These are phyloP conservation scores for Pseudopodoces humilis DNA, from an alignment of 2,113 vertebrate genomes.

Conservation along the genomic window DNA sequence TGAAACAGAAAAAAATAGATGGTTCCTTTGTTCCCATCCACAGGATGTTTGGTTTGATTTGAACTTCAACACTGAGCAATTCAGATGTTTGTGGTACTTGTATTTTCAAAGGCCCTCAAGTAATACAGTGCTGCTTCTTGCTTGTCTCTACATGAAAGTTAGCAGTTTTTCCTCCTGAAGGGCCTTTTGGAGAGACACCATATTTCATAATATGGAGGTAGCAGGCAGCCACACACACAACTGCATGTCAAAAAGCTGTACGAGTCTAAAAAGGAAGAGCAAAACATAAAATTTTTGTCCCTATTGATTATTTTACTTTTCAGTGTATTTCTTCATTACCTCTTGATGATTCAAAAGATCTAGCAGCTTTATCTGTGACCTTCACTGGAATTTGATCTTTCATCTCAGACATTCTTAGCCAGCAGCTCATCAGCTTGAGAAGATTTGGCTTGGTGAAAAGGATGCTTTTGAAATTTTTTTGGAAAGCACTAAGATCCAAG, in stretches of 20 bases:
- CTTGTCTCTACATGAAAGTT: not conserved
- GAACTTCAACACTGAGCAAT: not conserved
- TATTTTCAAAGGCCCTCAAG: not conserved
- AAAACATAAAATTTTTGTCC: not conserved
- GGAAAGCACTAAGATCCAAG: not conserved
- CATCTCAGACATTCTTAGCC: not conserved
- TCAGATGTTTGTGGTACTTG: not conserved
- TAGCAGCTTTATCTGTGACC: not conserved
- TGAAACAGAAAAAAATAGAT: not conserved
- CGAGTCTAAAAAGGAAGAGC: not conserved
- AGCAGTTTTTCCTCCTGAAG: not conserved
- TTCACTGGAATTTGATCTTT: not conserved
- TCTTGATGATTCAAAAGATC: not conserved
- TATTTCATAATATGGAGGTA: not conserved
- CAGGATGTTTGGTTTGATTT: not conserved
- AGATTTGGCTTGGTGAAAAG: not conserved
- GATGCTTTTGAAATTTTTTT: not conserved
- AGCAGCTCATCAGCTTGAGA: not conserved
- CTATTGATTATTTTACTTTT: conserved; percentile 8
- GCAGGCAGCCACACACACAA: not conserved
- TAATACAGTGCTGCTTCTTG: not conserved
- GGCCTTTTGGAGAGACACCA: not conserved
- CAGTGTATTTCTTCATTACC: not conserved
- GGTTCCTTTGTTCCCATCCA: not conserved
- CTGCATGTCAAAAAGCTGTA: not conserved